Evolutionary conservation across 2,888 invertebrate genomes (phyloP).

Genomic region (Acleris sparsana): DNA sequence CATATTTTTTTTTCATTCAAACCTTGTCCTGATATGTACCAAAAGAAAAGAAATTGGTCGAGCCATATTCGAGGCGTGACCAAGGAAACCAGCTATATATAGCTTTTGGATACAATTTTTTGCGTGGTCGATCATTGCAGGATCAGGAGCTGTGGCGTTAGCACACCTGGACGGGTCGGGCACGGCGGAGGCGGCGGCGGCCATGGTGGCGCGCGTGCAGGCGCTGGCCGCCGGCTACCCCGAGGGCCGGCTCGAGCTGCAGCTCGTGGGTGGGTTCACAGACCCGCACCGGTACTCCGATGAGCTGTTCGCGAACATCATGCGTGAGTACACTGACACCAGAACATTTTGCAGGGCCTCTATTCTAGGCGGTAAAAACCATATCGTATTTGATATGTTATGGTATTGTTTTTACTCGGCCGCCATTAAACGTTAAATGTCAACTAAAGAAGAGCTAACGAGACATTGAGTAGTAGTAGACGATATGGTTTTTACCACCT

Average conservation of each 20-base stretch:
- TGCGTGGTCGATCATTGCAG: constrained; percentile 65
- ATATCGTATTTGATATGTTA: not conserved
- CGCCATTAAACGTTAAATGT: too few relatives aligned
- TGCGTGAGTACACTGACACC: constrained; percentile 82
- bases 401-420: too few relatives aligned
- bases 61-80: too few relatives aligned
- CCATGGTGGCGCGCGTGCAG: constrained; percentile 93
- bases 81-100: too few relatives aligned
- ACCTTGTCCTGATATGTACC: too few relatives aligned
- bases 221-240: constrained; percentile 93
- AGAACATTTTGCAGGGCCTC: not conserved
- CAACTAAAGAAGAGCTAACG: too few relatives aligned
- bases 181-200: constrained; percentile 91
- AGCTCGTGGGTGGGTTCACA: constrained; percentile 95
- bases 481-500: too few relatives aligned
- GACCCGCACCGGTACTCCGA: constrained; percentile 94
- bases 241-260: constrained; percentile 94
- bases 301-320: constrained; percentile 93
- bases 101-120: not conserved
- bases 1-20: too few relatives aligned
- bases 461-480: too few relatives aligned
- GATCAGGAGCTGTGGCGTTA: constrained; percentile 93
- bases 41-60: too few relatives aligned
- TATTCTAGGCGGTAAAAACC: not conserved
- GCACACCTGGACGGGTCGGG: constrained; percentile 94